Percentiles rank a stretch among this genome's conserved stretches.
Evolutionary conservation across 2,888 invertebrate genomes (phyloP).

Genomic region (Drosophila anomalipes): DNA sequence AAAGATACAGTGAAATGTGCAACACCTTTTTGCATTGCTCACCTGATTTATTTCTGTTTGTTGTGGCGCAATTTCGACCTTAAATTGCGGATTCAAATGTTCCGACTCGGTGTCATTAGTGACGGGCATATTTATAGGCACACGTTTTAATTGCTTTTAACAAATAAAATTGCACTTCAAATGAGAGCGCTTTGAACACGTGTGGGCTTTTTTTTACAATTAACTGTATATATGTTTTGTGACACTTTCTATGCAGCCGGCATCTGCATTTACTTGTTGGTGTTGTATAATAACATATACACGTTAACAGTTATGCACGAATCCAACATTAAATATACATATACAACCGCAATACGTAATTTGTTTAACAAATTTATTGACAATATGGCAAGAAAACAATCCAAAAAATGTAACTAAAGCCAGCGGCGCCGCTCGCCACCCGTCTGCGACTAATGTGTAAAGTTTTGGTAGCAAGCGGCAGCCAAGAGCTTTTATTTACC

Average conservation of each 20-base stretch:
- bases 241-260: slow-evolving; percentile 36
- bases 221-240: slow-evolving; percentile 18
- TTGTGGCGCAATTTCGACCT: slow-evolving; percentile 58
- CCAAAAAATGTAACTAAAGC: not conserved
- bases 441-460: slow-evolving; percentile 31
- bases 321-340: slow-evolving; percentile 15
- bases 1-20: slow-evolving; percentile 5
- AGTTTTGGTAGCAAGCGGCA: slow-evolving; percentile 47
- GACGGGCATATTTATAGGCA: slow-evolving; percentile 50
- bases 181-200: slow-evolving; percentile 18
- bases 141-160: slow-evolving; percentile 19
- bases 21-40: slow-evolving; percentile 44
- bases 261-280: slow-evolving; percentile 37
- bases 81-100: slow-evolving; percentile 59
- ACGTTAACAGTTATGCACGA: slow-evolving; percentile 10
- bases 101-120: slow-evolving; percentile 50
- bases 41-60: slow-evolving; percentile 70
- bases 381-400: slow-evolving; percentile 4
- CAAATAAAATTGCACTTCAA: slow-evolving; percentile 30
- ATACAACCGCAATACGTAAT: slow-evolving; percentile 13
- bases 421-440: slow-evolving; percentile 32
- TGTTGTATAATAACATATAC: slow-evolving; percentile 63
- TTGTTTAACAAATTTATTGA: slow-evolving; percentile 40
- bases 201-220: slow-evolving; percentile 36
- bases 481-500: slow-evolving; percentile 35